Conservation (phyloP, 2,888 invertebrate genomes). For the Miltochrista miniata region DNA sequence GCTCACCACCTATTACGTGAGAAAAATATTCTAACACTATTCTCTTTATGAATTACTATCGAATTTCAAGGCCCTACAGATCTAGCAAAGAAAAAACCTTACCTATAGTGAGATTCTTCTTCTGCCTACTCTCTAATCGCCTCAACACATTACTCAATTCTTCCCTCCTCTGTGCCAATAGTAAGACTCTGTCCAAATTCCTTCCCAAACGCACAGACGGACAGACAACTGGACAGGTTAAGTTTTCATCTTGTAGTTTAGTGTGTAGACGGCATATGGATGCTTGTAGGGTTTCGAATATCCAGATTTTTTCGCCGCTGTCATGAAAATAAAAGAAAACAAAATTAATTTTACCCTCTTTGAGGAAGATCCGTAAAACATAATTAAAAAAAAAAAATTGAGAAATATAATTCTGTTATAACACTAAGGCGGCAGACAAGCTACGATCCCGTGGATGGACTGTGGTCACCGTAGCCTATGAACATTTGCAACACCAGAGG, state of each 20-base stretch:
- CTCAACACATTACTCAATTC: conserved; percentile 30
- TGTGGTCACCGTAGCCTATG: too few species aligned
- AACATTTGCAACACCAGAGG: too few species aligned
- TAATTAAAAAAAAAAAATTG: too few species aligned
- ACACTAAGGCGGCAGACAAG: too few species aligned
- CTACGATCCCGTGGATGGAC: too few species aligned
- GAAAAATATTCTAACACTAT: too few species aligned
- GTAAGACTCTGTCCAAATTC: conserved; percentile 35
- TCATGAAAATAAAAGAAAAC: background rate
- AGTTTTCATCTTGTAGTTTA: conserved; percentile 44
- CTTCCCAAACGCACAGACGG: conserved; percentile 45
- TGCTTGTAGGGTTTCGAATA: conserved; percentile 55
- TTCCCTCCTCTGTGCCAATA: conserved; percentile 21
- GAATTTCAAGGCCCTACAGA: too few species aligned
- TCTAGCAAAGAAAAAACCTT: conserved; percentile 9
- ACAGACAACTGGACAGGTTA: conserved; percentile 44
- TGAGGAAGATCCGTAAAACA: too few species aligned
- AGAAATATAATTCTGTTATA: too few species aligned
- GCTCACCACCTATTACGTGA: too few species aligned
- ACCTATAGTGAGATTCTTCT: conserved; percentile 42
- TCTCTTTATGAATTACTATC: too few species aligned
- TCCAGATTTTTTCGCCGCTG: conserved; percentile 74
- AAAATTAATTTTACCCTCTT: too few species aligned
- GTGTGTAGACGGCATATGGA: conserved; percentile 36
- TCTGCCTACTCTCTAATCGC: conserved; percentile 20